These are phyloP conservation scores for Ctenopoma kingsleyae DNA, from an alignment of 2,797 vertebrate genomes.

Conservation along the genomic window DNA sequence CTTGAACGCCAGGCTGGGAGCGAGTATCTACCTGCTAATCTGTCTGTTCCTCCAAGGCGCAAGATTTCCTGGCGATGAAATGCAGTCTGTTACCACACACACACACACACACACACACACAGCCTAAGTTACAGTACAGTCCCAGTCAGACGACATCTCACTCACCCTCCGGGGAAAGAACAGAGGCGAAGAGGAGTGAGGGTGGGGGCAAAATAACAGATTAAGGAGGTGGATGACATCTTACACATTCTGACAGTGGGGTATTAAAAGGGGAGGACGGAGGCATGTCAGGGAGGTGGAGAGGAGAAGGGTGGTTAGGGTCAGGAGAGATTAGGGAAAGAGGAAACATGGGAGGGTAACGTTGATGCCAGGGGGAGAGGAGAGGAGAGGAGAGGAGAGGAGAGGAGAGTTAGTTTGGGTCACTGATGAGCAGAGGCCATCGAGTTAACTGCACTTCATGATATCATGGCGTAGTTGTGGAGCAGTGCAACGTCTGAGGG, in stretches of 20 bases:
- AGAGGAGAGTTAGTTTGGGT: constrained; percentile 16
- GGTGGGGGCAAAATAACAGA: constrained; percentile 23
- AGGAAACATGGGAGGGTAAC: constrained; percentile 34
- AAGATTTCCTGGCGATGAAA: constrained; percentile 68
- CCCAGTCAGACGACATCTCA: constrained; percentile 72
- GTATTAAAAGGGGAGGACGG: constrained; percentile 8
- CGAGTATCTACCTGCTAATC: constrained; percentile 67
- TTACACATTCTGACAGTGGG: constrained; percentile 59
- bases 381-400: background rate
- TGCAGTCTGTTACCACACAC: constrained; percentile 58
- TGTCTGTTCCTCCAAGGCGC: constrained; percentile 77
- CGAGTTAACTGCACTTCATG: constrained; percentile 36
- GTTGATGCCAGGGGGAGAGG: constrained; percentile 27
- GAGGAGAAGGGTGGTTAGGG: constrained; percentile 13
- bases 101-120: constrained; percentile 50
- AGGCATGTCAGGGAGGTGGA: constrained; percentile 20
- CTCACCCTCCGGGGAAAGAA: constrained; percentile 53
- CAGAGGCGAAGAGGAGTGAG: constrained; percentile 30
- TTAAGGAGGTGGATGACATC: constrained; percentile 59
- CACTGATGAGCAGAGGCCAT: constrained; percentile 9
- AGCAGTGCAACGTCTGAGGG: constrained; percentile 45
- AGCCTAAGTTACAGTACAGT: constrained; percentile 39
- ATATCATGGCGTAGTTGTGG: constrained; percentile 2
- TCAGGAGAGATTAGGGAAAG: constrained; percentile 28
- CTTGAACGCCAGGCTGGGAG: constrained; percentile 66